Base-by-base conservation (phyloP, 2,113 vertebrate species). In the Lepidothrix coronata region DNA sequence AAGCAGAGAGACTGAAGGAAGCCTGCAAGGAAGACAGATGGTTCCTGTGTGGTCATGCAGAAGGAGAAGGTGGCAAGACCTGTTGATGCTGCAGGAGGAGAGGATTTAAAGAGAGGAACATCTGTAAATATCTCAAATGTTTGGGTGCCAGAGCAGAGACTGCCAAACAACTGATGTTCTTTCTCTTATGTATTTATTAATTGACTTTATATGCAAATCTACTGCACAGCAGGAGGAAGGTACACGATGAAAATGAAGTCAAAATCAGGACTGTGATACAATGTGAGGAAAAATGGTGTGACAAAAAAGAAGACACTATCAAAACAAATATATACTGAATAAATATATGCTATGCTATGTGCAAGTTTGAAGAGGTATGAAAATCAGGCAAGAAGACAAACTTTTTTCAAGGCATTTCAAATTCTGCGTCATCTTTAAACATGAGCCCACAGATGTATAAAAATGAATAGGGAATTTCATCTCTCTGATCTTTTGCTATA, bases 141-240 rank as follows among this genome's bases (percentile, higher is more conserved):
- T 74, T 46, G 25, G 7, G 15, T 70, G 92, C 52, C 43, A 84
- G 63, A 77, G 51, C 25, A 62, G 37, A 86, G 24, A 89, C 9
- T 1, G 4, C 4, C 3, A 70, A 87, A 88, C 81, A 31, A 0
- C 0, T 15, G 24, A 57, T 57, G 9, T 20, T 49, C 15, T 54
- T 80, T 59, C 49, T 76, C 41, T 83, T 39, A 46, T 15, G 3
- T 43, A 78, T 72, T 90, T 67, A 68, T 35, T 33, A 25, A 63
- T 55, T 68, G 14, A 15, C 46, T 79, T 76, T 24, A 39, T 15
- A 39, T 8, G 21, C 10, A 78, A 63, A 72, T 68, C 17, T 83
- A 28, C 14, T 63, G 41, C 28, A 80, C 14, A 66, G 33, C 8
- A 79, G 49, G 35, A 83, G 15, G 21, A 89, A 77, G n/a, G 54